phyloP scores from a whole-genome alignment of 2,797 vertebrate genomes.

The Rhinophrynus dorsalis region DNA sequence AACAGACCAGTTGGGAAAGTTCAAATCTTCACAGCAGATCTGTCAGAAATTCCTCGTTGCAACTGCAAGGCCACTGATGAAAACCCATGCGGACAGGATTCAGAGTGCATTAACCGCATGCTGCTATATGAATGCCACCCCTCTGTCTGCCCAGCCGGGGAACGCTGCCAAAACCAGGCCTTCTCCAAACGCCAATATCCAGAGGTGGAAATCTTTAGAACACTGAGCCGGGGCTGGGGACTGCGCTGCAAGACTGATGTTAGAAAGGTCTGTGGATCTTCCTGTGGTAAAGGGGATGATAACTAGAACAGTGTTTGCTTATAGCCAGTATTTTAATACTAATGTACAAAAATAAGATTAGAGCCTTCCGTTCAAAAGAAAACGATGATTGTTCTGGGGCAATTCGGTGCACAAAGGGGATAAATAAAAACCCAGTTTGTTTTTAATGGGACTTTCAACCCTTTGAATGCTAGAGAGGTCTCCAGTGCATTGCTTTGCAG shows the following conservation, averaged over 20 bases:
- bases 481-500: too few relatives aligned
- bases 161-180: constrained; percentile 91
- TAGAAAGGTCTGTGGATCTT: constrained; percentile 82
- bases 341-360: too few relatives aligned
- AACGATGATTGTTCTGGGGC: too few relatives aligned
- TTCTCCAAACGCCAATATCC: constrained; percentile 94
- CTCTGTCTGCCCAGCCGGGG: constrained; percentile 86
- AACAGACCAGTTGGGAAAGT: constrained; percentile 94
- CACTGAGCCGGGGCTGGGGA: constrained; percentile 91
- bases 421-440: too few relatives aligned
- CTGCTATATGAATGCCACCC: constrained; percentile 95
- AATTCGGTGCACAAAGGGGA: too few relatives aligned
- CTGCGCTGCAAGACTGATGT: constrained; percentile 89
- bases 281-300: too few relatives aligned
- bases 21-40: constrained; percentile 93
- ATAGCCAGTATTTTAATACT: too few relatives aligned
- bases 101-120: constrained; percentile 97
- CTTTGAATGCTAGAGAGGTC: too few relatives aligned
- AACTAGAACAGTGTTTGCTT: too few relatives aligned
- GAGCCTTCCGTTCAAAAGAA: too few relatives aligned
- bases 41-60: constrained; percentile 91
- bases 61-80: constrained; percentile 94
- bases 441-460: too few relatives aligned
- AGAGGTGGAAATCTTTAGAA: constrained; percentile 93
- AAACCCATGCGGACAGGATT: constrained; percentile 91